Conservation (phyloP, 2,888 invertebrate genomes). For the Nineta flava region DNA sequence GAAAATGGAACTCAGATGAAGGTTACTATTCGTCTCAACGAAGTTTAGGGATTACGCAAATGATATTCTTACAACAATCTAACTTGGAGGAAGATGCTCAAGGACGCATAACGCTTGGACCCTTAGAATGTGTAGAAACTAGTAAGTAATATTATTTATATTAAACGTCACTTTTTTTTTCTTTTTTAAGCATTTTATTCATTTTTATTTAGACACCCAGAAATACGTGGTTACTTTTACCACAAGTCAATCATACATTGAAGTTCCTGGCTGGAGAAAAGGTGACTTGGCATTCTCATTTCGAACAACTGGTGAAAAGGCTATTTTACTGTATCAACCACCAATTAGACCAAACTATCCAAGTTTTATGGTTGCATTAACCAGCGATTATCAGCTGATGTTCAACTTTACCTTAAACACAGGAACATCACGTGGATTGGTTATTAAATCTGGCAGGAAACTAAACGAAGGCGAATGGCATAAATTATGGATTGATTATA, state of each 20-base stretch:
- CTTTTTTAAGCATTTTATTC: constrained; percentile 6
- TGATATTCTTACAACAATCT: constrained; percentile 79
- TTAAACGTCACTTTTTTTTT: background rate
- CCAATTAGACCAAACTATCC: constrained; percentile 79
- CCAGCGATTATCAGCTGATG: constrained; percentile 70
- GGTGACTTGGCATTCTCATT: constrained; percentile 89
- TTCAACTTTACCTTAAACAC: constrained; percentile 83
- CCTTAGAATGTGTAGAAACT: constrained; percentile 86
- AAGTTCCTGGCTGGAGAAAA: constrained; percentile 85
- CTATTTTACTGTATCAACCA: constrained; percentile 79
- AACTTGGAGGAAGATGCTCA: constrained; percentile 68
- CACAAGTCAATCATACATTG: constrained; percentile 80
- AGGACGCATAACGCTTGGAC: constrained; percentile 76
- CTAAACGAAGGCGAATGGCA: constrained; percentile 93
- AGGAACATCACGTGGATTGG: constrained; percentile 63
- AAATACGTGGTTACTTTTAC: constrained; percentile 88
- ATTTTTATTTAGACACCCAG: constrained; percentile 55
- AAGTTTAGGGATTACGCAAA: constrained; percentile 77
- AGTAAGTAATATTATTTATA: constrained; percentile 41
- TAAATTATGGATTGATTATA: constrained; percentile 89
- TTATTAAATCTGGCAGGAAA: constrained; percentile 64
- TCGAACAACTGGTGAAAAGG: constrained; percentile 78
- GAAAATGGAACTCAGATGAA: constrained; percentile 79
- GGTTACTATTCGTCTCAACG: constrained; percentile 65
- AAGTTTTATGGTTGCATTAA: constrained; percentile 81